Evolutionary conservation across 2,113 vertebrate genomes (phyloP), one percentile per base, ranked within the genome.

Genomic region (Forbesichthys papilliferus): DNA sequence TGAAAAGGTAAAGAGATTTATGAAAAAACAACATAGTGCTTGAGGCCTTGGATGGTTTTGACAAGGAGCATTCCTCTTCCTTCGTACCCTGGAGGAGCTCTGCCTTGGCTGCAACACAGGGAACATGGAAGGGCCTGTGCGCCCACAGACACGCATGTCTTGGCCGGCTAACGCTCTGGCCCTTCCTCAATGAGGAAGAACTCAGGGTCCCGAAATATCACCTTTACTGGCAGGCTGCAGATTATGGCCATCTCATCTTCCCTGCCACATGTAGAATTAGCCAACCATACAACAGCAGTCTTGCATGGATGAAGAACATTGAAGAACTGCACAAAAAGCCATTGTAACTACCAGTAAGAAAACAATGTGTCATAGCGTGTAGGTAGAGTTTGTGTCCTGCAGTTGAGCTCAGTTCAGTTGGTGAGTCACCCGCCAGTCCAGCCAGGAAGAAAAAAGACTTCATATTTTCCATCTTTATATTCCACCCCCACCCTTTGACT

Each of bases 21-120:
- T 79, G 62, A 86, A 82, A 85, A 54, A 53, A 46, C 81, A 80
- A 68, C 77, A 61, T 80, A 65, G 68, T 77, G 79, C 80, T 73
- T 74, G 56, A 74, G 81, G 83, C 83, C 70, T 85, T 82, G 81
- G 85, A 84, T 74, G 67, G 48, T 80, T 84, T 89, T 78, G 83
- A 87, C 77, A 81, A 81, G 83, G 73, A 83, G 82, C 74, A 86
- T 87, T 86, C 85, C 86, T 89, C 80, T 61, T 69, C 75, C 78
- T 59, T 79, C 64, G 16, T 88, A 76, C 85, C 88, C 84, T 73
- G 80, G 62, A 88, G 89, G 84, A 75, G 77, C 84, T 79, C 48
- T 70, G 62, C 74, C 84, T 88, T 88, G 86, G 84, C 87, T 84
- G 79, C 68, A 65, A 75, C 83, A 51, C 0, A 27, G 64, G 59